Conservation (phyloP, 2,888 invertebrate species). For the Eupithecia abbreviata region DNA sequence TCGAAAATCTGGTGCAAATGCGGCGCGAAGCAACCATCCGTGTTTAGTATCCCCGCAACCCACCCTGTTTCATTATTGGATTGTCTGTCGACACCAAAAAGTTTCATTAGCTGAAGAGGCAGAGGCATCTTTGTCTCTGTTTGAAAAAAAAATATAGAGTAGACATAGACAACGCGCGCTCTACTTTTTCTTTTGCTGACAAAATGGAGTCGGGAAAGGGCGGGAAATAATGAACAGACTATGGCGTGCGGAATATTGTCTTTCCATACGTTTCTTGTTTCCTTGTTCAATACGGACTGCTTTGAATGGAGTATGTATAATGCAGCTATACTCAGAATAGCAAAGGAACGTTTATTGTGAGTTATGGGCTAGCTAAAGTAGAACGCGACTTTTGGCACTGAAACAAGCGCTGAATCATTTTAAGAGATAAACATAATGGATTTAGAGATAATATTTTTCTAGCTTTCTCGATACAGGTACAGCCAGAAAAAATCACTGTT, state of each 20-base stretch:
- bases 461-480: too few species aligned
- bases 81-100: constrained; percentile 41
- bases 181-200: constrained; percentile 63
- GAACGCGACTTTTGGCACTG: constrained; percentile 28
- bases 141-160: constrained; percentile 49
- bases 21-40: background rate
- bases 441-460: background rate
- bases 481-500: too few species aligned
- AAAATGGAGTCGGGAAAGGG: constrained; percentile 67
- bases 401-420: constrained; percentile 4
- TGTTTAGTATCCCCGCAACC: constrained; percentile 1
- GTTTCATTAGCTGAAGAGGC: constrained; percentile 47
- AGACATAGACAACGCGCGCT: constrained; percentile 65
- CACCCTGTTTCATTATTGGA: constrained; percentile 35
- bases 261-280: constrained; percentile 45
- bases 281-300: constrained; percentile 44
- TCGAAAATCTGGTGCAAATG: background rate
- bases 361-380: constrained; percentile 28
- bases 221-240: constrained; percentile 70
- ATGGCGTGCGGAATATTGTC: constrained; percentile 42
- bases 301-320: constrained; percentile 39
- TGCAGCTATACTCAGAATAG: constrained; percentile 33
- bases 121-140: constrained; percentile 40
- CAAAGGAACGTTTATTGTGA: constrained; percentile 30
- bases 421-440: background rate